Percentiles rank a stretch among this genome's conserved stretches.
These are phyloP conservation scores for Zenarchopterus dispar DNA, from an alignment of 2,797 vertebrate genomes.

Conservation along the genomic window DNA sequence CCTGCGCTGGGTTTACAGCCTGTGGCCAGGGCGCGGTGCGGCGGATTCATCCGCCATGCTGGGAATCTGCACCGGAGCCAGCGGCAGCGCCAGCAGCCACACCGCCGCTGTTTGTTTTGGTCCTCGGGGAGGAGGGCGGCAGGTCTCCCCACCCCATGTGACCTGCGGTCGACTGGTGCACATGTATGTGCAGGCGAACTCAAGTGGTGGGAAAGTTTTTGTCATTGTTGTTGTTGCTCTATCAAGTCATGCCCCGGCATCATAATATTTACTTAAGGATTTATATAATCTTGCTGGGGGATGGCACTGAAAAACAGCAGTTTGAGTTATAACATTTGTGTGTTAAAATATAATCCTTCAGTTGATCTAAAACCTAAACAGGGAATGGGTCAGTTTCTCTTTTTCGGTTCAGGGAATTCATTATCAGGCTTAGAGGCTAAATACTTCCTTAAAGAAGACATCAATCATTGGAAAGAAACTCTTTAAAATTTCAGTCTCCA, in stretches of 20 bases:
- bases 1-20: conserved; percentile 52
- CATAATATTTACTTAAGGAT: too few species aligned
- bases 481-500: background rate
- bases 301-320: background rate
- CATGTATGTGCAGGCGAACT: conserved; percentile 45
- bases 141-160: conserved; percentile 18
- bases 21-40: conserved; percentile 43
- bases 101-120: conserved; percentile 56
- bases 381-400: background rate
- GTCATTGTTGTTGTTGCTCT: background rate
- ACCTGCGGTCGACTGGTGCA: conserved; percentile 36
- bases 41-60: conserved; percentile 28
- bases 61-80: conserved; percentile 29
- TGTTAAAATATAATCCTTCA: conserved; percentile 8
- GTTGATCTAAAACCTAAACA: conserved; percentile 4
- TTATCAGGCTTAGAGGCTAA: background rate
- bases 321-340: background rate
- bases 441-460: background rate
- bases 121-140: conserved; percentile 28
- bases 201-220: conserved; percentile 38
- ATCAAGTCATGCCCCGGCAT: too few species aligned
- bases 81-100: conserved; percentile 38
- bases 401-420: conserved; percentile 2
- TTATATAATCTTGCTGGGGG: background rate
- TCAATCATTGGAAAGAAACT: background rate